Evolutionary conservation across 2,797 vertebrate genomes (phyloP), one percentile per base, ranked within the genome.

Genomic region (Parauchenoglanis ngamensis): DNA sequence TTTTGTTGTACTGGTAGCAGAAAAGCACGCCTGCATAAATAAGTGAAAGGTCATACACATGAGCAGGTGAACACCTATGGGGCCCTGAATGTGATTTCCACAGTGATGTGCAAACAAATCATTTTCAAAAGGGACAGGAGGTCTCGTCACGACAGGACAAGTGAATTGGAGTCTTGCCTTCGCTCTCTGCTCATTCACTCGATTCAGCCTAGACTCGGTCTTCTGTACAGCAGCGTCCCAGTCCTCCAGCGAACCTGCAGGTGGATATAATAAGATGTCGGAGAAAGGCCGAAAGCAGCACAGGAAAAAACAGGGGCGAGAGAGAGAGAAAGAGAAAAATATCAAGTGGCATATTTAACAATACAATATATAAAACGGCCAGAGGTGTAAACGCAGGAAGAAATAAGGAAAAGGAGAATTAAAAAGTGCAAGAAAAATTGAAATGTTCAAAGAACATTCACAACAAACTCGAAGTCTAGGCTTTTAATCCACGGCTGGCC

Each of bases 221-320:
- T 99, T 99, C 92, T 97, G 97, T 87, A 99, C 96, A 0, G 98
- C 98, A 56, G 94, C 86, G 82, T 99, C 98, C 98, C 98, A 99
- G 87, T 99, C 98, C 90, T 98, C 98, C 89, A 99, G 87, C 19
- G 97, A 96, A 82, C 98, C 98, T 99, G 90, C 67, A 35, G 57
- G 44, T 35, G 44, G 77, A 68, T 23, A 81, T 21, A 63, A n/a
- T 21, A 0, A 10, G 15, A 25, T 17, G 19, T 67, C 17, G 44
- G 35, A 28, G n/a, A 82, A 12, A 59, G 4, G 12, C 8, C 52
- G 0, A 85, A 46, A 77, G 35, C 31, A 13, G 77, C 31, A 79
- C 19, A 13, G 31, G 25, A 15, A 73, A 73, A 23, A 40, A 17
- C 0, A 31, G 4, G 17, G n/a, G 49, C 17, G 35, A 63, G 11